Base-by-base conservation (phyloP, 2,113 vertebrate species). In the Amblyornis subalaris region DNA sequence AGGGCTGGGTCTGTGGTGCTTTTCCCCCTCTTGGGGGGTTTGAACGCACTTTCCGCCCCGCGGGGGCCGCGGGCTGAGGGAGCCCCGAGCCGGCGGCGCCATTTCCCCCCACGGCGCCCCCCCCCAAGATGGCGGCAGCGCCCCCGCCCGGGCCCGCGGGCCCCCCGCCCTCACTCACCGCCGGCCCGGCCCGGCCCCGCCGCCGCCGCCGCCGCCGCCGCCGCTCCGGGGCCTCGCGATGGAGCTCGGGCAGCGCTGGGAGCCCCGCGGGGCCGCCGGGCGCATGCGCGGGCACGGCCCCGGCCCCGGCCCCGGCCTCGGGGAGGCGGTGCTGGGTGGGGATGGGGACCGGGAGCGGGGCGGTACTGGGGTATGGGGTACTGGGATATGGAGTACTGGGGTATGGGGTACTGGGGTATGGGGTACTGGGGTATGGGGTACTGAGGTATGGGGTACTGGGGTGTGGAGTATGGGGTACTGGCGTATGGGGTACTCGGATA, bases 1-100 rank as follows among this genome's bases (percentile, higher is more conserved):
- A 9, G 0, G 1, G 47, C n/a, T 1, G 15, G 3, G 11, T 14
- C 17, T 2, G 18, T 0, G 12, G 36, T 0, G 35, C 0, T 18
- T 51, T 22, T 14, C 19, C 33, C 65, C 54, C 25, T 6, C 1
- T 0, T 0, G 9, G 17, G 36, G 0, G 50, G 1, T 28, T 77
- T 28, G 6, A 42, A 47, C 0, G 14, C 86, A 14, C 58, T 64
- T 54, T 44, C 14, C 14, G 4, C 44, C 17, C 72, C 40, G 25
- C 21, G 8, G 21, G 23, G 40, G 21, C 60, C 25, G 36, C 42
- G 1, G 42, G 42, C 42, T 38, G 36, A 38, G 36, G 36, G 36
- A 26, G 38, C 7, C 40, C 51, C 48, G 13, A 4, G 36, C 26
- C 70, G 1, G 5, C 33, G 44, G 24, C 75, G 85, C 84, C 88